Percentiles rank a stretch among this genome's conserved stretches.
Conservation (phyloP, 1,140 invertebrate species). For the Achatina immaculata region DNA sequence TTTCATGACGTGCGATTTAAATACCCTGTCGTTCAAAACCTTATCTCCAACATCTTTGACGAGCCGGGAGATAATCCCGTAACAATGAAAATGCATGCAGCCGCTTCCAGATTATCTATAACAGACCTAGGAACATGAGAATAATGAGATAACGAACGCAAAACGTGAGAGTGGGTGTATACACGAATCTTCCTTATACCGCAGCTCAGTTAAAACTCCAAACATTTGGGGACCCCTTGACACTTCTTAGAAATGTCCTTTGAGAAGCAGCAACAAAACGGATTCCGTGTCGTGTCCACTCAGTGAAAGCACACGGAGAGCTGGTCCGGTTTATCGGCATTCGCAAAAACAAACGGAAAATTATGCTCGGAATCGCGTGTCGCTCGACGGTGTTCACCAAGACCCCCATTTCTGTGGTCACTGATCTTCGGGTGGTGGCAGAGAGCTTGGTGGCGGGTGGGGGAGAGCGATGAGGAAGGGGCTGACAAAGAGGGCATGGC, state of each 20-base stretch:
- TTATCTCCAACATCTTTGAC: too few species aligned
- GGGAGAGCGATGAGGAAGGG: background rate
- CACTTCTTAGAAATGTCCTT: background rate
- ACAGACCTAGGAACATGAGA: too few species aligned
- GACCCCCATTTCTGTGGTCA: background rate
- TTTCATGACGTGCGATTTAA: too few species aligned
- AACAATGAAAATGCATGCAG: too few species aligned
- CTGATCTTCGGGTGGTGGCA: constrained; percentile 1
- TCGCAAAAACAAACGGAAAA: constrained; percentile 21
- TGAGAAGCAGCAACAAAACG: constrained; percentile 2
- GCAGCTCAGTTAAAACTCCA: too few species aligned
- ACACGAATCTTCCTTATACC: too few species aligned
- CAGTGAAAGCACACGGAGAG: constrained; percentile 8
- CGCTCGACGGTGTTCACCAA: constrained; percentile 6
- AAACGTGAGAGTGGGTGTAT: too few species aligned
- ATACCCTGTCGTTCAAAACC: too few species aligned
- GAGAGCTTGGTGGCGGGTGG: background rate
- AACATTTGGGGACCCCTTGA: background rate
- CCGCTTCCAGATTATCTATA: too few species aligned
- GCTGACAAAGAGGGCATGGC: background rate
- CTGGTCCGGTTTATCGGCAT: constrained; percentile 12
- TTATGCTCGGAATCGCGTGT: constrained; percentile 20
- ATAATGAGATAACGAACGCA: too few species aligned
- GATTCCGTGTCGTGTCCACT: constrained; percentile 14
- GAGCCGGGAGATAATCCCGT: too few species aligned